Evolutionary conservation across 2,113 vertebrate species (phyloP).

Genomic region (Psettodes erumei): DNA sequence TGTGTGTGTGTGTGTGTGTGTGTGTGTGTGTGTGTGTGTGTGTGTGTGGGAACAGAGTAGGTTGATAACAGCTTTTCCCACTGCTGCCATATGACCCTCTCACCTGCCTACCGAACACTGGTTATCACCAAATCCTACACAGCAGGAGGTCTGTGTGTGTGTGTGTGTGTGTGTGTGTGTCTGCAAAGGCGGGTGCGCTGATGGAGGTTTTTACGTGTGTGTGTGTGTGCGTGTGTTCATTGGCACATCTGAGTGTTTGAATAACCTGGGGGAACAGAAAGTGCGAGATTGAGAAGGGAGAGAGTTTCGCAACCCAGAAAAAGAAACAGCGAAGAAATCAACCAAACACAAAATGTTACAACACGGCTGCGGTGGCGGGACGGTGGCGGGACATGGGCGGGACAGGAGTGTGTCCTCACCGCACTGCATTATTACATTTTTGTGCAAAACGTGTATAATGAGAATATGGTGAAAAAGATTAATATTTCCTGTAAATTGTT

Average conservation of each 20-base stretch:
- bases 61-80: conserved; percentile 97
- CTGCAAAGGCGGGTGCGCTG: conserved; percentile 9
- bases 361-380: neutral
- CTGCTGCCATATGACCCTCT: conserved; percentile 88
- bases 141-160: conserved; percentile 69
- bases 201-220: conserved; percentile 24
- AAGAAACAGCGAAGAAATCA: conserved; percentile 78
- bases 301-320: conserved; percentile 14
- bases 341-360: neutral
- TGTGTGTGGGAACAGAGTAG: conserved; percentile 92
- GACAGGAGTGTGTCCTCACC: neutral
- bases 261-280: conserved; percentile 26
- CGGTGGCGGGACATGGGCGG: neutral
- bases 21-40: conserved; percentile 47
- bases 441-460: no score
- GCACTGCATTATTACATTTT: no score
- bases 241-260: conserved; percentile 39
- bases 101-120: conserved; percentile 84
- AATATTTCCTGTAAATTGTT: no score
- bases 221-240: neutral
- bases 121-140: conserved; percentile 93
- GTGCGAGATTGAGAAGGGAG: neutral
- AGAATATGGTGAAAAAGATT: no score
- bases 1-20: conserved; percentile 77
- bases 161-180: conserved; percentile 9